These are phyloP conservation scores for Mechanitis mazaeus DNA, from an alignment of 2,888 invertebrate species.

Conservation along the genomic window DNA sequence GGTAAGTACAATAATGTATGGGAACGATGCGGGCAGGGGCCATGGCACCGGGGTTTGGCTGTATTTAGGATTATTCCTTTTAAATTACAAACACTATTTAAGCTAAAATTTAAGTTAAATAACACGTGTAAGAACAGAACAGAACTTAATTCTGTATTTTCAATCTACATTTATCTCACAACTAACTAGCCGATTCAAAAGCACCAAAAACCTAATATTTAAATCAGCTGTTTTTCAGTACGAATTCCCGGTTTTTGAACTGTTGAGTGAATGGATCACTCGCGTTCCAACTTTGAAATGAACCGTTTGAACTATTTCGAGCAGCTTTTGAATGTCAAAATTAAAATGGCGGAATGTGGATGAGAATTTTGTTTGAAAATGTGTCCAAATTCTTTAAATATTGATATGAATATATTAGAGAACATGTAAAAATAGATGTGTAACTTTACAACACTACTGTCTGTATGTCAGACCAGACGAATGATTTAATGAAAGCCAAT, in stretches of 20 bases:
- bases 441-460: neutral
- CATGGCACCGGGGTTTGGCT: constrained; percentile 11
- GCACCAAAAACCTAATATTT: neutral
- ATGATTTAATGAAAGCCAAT: no score
- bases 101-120: neutral
- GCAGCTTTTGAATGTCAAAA: constrained; percentile 19
- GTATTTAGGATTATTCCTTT: constrained; percentile 2
- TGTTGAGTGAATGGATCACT: constrained; percentile 26
- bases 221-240: neutral
- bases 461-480: no score
- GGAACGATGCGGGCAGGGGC: constrained; percentile 34
- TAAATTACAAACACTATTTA: constrained; percentile 4
- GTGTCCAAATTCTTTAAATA: neutral
- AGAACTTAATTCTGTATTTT: neutral
- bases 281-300: constrained; percentile 40
- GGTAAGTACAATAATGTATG: constrained; percentile 43
- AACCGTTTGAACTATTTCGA: constrained; percentile 37
- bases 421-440: neutral
- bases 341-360: constrained; percentile 19
- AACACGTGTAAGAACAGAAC: neutral
- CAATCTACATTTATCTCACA: neutral
- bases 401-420: neutral
- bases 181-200: constrained; percentile 4
- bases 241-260: constrained; percentile 13
- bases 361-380: constrained; percentile 6